Conservation (phyloP, 2,888 invertebrate genomes). For the Congeria kusceri region DNA sequence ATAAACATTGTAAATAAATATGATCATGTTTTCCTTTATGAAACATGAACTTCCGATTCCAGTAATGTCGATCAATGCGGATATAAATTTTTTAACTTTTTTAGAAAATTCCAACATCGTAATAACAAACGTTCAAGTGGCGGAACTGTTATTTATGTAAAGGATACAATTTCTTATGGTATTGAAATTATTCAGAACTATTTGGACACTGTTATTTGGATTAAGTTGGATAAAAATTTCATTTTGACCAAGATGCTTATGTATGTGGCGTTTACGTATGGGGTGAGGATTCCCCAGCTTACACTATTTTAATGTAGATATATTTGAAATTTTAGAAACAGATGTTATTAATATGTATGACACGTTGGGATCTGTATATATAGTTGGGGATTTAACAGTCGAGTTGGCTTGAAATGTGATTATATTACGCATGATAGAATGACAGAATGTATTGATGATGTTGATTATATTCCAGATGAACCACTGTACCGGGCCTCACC, state of each 20-base stretch:
- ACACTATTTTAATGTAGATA: conserved; percentile 16
- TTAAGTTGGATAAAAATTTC: conserved; percentile 9
- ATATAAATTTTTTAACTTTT: no score
- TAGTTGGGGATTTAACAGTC: conserved; percentile 31
- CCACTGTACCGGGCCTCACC: neutral
- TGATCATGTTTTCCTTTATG: no score
- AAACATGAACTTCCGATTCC: no score
- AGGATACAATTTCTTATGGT: neutral
- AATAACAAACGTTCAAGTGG: conserved; percentile 15
- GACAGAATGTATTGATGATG: conserved; percentile 15
- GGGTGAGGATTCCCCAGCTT: neutral
- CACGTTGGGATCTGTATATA: conserved; percentile 20
- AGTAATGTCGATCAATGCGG: no score
- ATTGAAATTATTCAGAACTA: conserved; percentile 17
- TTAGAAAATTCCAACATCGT: conserved; percentile 5
- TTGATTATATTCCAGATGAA: conserved; percentile 9
- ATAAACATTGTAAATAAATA: no score
- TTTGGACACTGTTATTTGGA: conserved; percentile 12
- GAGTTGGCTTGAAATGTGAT: no score
- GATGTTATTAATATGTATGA: conserved; percentile 28
- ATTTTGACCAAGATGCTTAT: neutral
- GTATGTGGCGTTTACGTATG: conserved; percentile 18
- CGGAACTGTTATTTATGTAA: conserved; percentile 25
- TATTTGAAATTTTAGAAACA: conserved; percentile 31
- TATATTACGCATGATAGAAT: conserved; percentile 34